Conservation (phyloP, 2,797 vertebrate genomes). For the Xenopus petersii region DNA sequence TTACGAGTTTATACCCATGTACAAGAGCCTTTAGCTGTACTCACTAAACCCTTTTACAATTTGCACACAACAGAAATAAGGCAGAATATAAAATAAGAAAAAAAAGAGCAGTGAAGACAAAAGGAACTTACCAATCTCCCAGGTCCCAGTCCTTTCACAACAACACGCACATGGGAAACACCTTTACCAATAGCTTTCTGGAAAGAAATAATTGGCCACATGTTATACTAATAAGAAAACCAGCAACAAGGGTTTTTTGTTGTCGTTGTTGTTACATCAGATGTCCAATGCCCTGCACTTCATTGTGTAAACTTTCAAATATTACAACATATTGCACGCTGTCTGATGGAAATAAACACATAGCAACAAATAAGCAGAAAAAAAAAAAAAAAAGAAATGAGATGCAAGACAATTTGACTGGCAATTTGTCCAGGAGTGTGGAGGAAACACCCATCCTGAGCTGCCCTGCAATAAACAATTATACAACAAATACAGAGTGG, state of each 20-base stretch:
- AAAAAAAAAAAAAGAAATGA: background rate
- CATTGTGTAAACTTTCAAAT: no score
- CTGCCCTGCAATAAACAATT: slow-evolving; percentile 38
- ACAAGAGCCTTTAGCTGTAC: no score
- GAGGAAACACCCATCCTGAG: slow-evolving; percentile 21
- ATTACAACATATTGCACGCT: background rate
- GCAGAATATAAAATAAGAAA: no score
- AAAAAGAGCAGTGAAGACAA: no score
- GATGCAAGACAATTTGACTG: slow-evolving; percentile 14
- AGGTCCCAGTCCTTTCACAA: slow-evolving; percentile 89
- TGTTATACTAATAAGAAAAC: background rate
- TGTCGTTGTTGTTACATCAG: no score
- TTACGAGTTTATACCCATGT: no score
- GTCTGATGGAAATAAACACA: background rate
- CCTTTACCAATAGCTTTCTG: slow-evolving; percentile 86
- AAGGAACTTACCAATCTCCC: slow-evolving; percentile 80
- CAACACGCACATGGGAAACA: slow-evolving; percentile 77
- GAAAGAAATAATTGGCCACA: slow-evolving; percentile 15
- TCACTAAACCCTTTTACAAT: no score
- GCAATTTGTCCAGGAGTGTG: background rate
- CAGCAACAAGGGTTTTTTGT: background rate
- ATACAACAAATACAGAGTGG: slow-evolving; percentile 37
- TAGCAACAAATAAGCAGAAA: background rate
- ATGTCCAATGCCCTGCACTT: no score
- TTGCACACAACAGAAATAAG: no score